phyloP scores from a whole-genome alignment of 2,888 invertebrate genomes.

The Aricia artaxerxes region DNA sequence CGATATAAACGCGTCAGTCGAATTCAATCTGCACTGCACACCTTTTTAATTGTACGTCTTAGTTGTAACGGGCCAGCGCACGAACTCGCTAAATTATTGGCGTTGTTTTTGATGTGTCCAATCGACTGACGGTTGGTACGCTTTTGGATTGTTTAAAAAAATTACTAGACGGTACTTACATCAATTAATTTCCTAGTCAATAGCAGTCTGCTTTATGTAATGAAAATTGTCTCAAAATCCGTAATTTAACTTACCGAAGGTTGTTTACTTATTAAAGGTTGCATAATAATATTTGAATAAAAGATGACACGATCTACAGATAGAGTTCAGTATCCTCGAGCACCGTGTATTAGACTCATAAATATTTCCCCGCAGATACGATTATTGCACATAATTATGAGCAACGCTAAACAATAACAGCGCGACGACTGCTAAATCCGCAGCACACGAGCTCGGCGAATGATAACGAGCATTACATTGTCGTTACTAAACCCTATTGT shows the following conservation, averaged over 20 bases:
- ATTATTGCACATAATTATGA: slow-evolving; percentile 20
- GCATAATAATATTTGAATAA: slow-evolving; percentile 15
- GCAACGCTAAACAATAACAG: slow-evolving; percentile 57
- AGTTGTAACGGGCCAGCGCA: slow-evolving; percentile 16
- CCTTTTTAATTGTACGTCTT: slow-evolving; percentile 40
- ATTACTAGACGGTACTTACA: neutral
- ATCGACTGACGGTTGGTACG: neutral
- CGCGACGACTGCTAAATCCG: slow-evolving; percentile 54
- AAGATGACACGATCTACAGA: neutral
- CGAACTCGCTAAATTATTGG: slow-evolving; percentile 37
- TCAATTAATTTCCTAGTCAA: neutral
- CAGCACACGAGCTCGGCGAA: slow-evolving; percentile 57
- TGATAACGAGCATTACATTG: slow-evolving; percentile 64
- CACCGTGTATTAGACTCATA: slow-evolving; percentile 2
- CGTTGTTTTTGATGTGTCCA: slow-evolving; percentile 34
- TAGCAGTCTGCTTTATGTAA: neutral
- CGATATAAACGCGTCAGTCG: slow-evolving; percentile 72
- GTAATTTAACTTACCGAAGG: slow-evolving; percentile 41
- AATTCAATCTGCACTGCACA: slow-evolving; percentile 65
- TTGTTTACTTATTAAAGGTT: slow-evolving; percentile 19
- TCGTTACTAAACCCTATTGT: slow-evolving; percentile 71
- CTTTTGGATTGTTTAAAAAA: neutral
- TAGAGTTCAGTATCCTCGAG: slow-evolving; percentile 17
- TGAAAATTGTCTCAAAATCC: slow-evolving; percentile 33
- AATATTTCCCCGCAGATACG: slow-evolving; percentile 39